Base-by-base conservation (phyloP, 2,113 vertebrate genomes). In the Gambusia affinis region DNA sequence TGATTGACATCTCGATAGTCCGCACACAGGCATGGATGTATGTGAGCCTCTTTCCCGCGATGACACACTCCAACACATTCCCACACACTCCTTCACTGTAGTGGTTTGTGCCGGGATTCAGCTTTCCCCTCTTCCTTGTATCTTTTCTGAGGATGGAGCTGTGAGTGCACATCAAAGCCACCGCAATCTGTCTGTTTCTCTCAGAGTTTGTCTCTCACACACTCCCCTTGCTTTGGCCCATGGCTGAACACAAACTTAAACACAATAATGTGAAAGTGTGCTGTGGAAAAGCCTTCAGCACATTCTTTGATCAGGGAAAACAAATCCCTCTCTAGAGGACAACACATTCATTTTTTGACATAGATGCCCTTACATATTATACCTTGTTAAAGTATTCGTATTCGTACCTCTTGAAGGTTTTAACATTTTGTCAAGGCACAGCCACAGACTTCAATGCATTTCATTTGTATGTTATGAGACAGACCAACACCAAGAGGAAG, bases 101-200 rank as follows among this genome's bases (percentile, higher is more conserved):
- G 92, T 81, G 89, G 91, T 93, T 80, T 79, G 81, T 87, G 86
- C 81, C 75, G 10, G 74, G 79, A 82, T 85, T 57, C 62, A 31
- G 12, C 64, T 78, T 77, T 76, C 84, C 85, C 80, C 85, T 85
- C 87, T 81, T 79, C 68, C 83, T 80, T 76, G 67, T 76, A 79
- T 93, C 89, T 94, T 89, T 91, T 93, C 66, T 81, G 72, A 91
- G 91, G 75, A 44, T 71, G 44, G 39, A 73, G 70, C 83, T 68
- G 81, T 64, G 73, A 68, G 78, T 57, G 67, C 74, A 90, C 87
- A 85, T 94, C 91, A 93, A 92, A 94, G 87, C 88, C 76, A 75
- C 92, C 92, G 80, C 92, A 84, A 85, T 90, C 77, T 88, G 84
- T 89, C 91, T 89, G 82, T 82, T 85, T 90, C 91, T 91, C 85